Percentiles rank a stretch among this genome's conserved stretches.
phyloP scores from a whole-genome alignment of 2,113 vertebrate species.

The Arothron firmamentum region DNA sequence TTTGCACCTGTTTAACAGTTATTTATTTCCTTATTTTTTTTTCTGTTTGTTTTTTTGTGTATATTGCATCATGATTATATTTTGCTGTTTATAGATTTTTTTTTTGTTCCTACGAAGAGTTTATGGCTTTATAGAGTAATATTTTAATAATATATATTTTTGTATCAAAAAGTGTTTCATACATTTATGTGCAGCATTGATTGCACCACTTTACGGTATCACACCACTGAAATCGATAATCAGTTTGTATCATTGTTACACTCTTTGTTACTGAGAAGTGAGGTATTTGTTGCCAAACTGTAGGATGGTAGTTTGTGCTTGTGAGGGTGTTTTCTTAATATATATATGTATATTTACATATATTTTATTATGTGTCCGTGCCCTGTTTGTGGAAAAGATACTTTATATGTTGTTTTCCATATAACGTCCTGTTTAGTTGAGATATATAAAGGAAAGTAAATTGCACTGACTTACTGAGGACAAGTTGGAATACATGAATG shows the following conservation, averaged over 20 bases:
- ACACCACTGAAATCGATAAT: slow-evolving; percentile 61
- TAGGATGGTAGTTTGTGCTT: slow-evolving; percentile 46
- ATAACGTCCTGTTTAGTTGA: slow-evolving; percentile 38
- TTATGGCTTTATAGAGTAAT: slow-evolving; percentile 85
- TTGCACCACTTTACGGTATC: slow-evolving; percentile 84
- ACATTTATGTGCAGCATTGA: slow-evolving; percentile 90
- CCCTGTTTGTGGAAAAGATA: slow-evolving; percentile 47
- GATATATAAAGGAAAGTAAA: slow-evolving; percentile 48
- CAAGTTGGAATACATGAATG: slow-evolving; percentile 50
- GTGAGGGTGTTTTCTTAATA: slow-evolving; percentile 35
- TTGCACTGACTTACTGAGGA: slow-evolving; percentile 64
- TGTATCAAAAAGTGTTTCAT: slow-evolving; percentile 94
- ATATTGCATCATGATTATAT: slow-evolving; percentile 63
- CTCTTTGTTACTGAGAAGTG: slow-evolving; percentile 36
- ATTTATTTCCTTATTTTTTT: slow-evolving; percentile 70
- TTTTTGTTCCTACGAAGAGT: slow-evolving; percentile 79
- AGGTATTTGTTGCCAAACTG: slow-evolving; percentile 69
- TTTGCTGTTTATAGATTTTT: slow-evolving; percentile 75
- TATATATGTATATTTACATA: neutral
- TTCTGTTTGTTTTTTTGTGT: slow-evolving; percentile 17
- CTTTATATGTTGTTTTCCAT: slow-evolving; percentile 47
- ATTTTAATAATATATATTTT: slow-evolving; percentile 78
- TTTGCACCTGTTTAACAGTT: slow-evolving; percentile 56
- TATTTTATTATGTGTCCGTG: slow-evolving; percentile 52
- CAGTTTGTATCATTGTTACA: slow-evolving; percentile 54